Percentiles rank a stretch among this genome's conserved stretches.
phyloP scores from a whole-genome alignment of 1,140 invertebrate genomes.

The Papilio dardanus region DNA sequence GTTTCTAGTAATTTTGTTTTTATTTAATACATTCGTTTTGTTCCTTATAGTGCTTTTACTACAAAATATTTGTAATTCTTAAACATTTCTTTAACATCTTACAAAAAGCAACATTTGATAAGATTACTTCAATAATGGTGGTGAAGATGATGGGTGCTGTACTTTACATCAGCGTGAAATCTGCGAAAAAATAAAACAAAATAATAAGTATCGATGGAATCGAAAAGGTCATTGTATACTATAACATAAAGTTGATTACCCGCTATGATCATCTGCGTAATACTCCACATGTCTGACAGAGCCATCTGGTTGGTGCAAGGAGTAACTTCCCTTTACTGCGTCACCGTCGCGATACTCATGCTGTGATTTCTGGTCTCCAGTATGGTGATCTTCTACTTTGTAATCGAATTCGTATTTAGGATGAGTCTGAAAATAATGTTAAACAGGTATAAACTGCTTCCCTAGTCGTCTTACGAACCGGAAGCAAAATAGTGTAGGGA shows the following conservation, averaged over 20 bases:
- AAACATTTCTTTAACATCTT: background rate
- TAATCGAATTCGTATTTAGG: slow-evolving; percentile 38
- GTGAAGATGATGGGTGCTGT: slow-evolving; percentile 52
- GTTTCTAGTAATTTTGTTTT: background rate
- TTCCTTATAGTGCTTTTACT: background rate
- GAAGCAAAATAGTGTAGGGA: background rate
- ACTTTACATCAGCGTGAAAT: slow-evolving; percentile 58
- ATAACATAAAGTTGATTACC: slow-evolving; percentile 45
- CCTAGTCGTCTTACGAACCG: background rate
- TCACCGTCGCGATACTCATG: slow-evolving; percentile 41
- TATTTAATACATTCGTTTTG: background rate
- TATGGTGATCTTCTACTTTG: slow-evolving; percentile 49
- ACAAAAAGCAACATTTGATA: background rate
- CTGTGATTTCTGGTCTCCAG: slow-evolving; percentile 48
- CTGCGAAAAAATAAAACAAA: slow-evolving; percentile 51
- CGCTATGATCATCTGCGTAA: slow-evolving; percentile 48
- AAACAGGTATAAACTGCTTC: background rate
- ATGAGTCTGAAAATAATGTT: slow-evolving; percentile 31
- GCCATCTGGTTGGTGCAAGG: slow-evolving; percentile 76
- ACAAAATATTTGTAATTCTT: too few species aligned
- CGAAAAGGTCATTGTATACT: background rate
- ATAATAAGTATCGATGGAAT: background rate
- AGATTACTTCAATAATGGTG: slow-evolving; percentile 43
- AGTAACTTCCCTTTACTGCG: slow-evolving; percentile 60
- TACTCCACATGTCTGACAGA: slow-evolving; percentile 65